Evolutionary conservation across 2,797 vertebrate genomes (phyloP).

Genomic region (Chaetodon trifasciatus): DNA sequence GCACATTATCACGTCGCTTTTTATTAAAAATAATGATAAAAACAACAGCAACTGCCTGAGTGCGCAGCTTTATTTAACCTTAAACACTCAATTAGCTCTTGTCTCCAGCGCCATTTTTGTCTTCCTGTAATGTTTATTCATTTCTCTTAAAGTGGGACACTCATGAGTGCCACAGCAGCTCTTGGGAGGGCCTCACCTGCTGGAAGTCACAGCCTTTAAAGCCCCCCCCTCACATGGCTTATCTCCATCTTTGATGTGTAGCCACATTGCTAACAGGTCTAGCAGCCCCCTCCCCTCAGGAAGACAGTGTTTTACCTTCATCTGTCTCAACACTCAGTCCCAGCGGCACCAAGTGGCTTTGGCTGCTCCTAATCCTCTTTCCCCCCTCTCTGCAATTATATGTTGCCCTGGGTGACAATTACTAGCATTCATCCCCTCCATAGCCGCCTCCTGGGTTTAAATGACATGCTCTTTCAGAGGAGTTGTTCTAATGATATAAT

Average conservation of each 20-base stretch:
- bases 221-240: neutral
- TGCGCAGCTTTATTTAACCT: neutral
- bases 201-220: conserved; percentile 5
- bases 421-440: conserved; percentile 77
- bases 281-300: conserved; percentile 16
- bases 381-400: conserved; percentile 79
- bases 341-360: conserved; percentile 77
- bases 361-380: conserved; percentile 73
- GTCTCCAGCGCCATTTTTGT: no score
- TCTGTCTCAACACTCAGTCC: conserved; percentile 72
- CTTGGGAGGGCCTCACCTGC: conserved; percentile 31
- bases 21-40: neutral
- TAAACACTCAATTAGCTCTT: neutral
- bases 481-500: conserved; percentile 82
- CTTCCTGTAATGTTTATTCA: no score
- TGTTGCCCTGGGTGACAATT: conserved; percentile 83
- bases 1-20: neutral
- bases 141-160: no score
- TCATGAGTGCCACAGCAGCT: no score
- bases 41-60: neutral
- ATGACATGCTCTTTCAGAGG: conserved; percentile 78
- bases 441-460: conserved; percentile 73
- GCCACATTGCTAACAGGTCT: conserved; percentile 41
- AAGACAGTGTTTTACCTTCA: conserved; percentile 62
- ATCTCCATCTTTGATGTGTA: conserved; percentile 60